phyloP scores from a whole-genome alignment of 1,140 invertebrate species.

The Conopomorpha cramerella region DNA sequence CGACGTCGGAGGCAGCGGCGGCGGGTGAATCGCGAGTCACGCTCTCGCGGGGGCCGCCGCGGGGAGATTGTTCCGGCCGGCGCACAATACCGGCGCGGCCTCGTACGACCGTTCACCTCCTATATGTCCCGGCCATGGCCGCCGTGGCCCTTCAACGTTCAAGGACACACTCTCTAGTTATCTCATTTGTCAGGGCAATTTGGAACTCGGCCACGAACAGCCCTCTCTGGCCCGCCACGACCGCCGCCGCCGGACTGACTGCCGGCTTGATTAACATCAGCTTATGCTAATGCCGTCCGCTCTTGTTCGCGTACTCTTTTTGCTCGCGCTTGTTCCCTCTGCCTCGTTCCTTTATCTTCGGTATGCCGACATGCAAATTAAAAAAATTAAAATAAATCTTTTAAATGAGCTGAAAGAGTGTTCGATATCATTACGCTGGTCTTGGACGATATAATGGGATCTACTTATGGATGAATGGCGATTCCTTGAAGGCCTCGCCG shows the following conservation, averaged over 20 bases:
- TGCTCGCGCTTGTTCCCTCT: slow-evolving; percentile 39
- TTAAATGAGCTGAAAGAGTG: slow-evolving; percentile 46
- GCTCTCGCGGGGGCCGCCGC: slow-evolving; percentile 10
- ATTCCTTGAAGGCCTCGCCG: slow-evolving; percentile 18
- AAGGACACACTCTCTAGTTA: slow-evolving; percentile 22
- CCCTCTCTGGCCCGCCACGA: too few relatives aligned
- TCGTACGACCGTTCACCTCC: slow-evolving; percentile 49
- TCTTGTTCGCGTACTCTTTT: slow-evolving; percentile 44
- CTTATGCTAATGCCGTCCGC: slow-evolving; percentile 56
- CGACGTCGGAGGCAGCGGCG: neutral
- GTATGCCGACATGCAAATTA: slow-evolving; percentile 47
- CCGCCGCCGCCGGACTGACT: too few relatives aligned
- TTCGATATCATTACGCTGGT: slow-evolving; percentile 33
- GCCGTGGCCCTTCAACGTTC: slow-evolving; percentile 26
- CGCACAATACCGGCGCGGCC: slow-evolving; percentile 21
- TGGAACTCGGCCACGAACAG: too few relatives aligned
- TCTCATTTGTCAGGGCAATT: too few relatives aligned
- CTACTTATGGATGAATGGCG: slow-evolving; percentile 37
- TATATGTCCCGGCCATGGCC: slow-evolving; percentile 17
- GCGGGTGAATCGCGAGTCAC: neutral
- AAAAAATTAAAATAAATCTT: slow-evolving; percentile 33
- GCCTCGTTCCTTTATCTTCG: slow-evolving; percentile 41
- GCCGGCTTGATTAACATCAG: slow-evolving; percentile 58
- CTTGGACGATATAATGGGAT: slow-evolving; percentile 25
- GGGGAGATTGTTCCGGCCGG: slow-evolving; percentile 29